Conservation (phyloP, 2,113 vertebrate genomes). For the Dasypus novemcinctus region DNA sequence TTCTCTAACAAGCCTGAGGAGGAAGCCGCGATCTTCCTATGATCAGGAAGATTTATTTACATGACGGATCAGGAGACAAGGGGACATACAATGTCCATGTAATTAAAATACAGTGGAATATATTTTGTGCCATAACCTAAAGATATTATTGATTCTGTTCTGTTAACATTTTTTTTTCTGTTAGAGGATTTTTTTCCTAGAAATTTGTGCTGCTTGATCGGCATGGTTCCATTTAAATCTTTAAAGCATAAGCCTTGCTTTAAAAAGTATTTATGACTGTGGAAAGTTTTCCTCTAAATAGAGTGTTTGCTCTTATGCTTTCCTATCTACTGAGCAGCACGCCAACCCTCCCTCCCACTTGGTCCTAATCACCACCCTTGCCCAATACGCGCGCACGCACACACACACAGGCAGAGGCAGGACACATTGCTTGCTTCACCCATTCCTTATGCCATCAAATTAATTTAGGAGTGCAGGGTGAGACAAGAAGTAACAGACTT, state of each 20-base stretch:
- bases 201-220: neutral
- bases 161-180: rapidly evolving
- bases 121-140: rapidly evolving
- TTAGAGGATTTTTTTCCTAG: neutral
- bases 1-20: rapidly evolving
- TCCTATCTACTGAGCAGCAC: no score
- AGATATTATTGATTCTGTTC: neutral
- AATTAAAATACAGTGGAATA: neutral
- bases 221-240: neutral
- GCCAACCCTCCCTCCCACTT: no score
- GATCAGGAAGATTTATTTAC: neutral
- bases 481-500: no score
- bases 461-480: rapidly evolving
- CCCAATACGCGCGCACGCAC: no score
- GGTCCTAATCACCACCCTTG: neutral
- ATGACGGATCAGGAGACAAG: rapidly evolving
- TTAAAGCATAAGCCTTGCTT: neutral
- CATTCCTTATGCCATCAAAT: rapidly evolving
- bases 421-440: rapidly evolving
- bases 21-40: no score
- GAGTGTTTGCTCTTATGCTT: no score
- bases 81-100: no score
- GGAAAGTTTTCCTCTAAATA: no score
- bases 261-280: no score
- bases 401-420: neutral